A percentile compares a stretch with the other conserved stretches of the same genome.
Conservation (phyloP, 2,888 invertebrate species). For the Euzophera pinguis region DNA sequence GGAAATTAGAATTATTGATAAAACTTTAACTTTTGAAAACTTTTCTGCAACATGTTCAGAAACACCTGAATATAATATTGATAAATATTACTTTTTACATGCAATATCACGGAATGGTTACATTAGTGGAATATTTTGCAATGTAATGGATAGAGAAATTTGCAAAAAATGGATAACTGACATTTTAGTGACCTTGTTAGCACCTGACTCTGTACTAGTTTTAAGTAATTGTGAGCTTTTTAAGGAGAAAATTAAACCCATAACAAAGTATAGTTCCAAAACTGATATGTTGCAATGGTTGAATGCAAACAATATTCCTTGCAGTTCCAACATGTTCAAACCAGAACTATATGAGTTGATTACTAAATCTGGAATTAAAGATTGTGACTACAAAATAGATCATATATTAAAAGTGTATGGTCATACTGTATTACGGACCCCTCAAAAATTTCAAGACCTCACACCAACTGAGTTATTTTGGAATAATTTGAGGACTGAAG, state of each 20-base stretch:
- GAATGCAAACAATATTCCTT: slow-evolving; percentile 41
- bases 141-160: slow-evolving; percentile 27
- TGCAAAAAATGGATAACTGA: slow-evolving; percentile 50
- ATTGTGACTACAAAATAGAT: slow-evolving; percentile 32
- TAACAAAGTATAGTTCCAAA: slow-evolving; percentile 45
- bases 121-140: slow-evolving; percentile 36
- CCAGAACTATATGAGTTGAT: slow-evolving; percentile 45
- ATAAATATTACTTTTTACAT: slow-evolving; percentile 34
- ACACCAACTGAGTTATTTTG: slow-evolving; percentile 42
- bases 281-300: slow-evolving; percentile 44
- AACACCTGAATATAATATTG: not conserved
- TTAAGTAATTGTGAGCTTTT: slow-evolving; percentile 38
- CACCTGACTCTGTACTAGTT: slow-evolving; percentile 36
- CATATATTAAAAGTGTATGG: slow-evolving; percentile 41
- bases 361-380: slow-evolving; percentile 26
- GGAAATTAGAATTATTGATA: slow-evolving; percentile 39
- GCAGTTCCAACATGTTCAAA: slow-evolving; percentile 35
- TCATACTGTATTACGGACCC: slow-evolving; percentile 43
- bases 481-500: slow-evolving; percentile 25
- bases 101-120: slow-evolving; percentile 34
- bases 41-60: slow-evolving; percentile 9
- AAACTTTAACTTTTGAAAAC: slow-evolving; percentile 25
- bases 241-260: slow-evolving; percentile 19
- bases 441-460: slow-evolving; percentile 37
- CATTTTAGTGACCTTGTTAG: slow-evolving; percentile 33